phyloP scores from a whole-genome alignment of 1,140 invertebrate species.

The Cataglyphis hispanica region DNA sequence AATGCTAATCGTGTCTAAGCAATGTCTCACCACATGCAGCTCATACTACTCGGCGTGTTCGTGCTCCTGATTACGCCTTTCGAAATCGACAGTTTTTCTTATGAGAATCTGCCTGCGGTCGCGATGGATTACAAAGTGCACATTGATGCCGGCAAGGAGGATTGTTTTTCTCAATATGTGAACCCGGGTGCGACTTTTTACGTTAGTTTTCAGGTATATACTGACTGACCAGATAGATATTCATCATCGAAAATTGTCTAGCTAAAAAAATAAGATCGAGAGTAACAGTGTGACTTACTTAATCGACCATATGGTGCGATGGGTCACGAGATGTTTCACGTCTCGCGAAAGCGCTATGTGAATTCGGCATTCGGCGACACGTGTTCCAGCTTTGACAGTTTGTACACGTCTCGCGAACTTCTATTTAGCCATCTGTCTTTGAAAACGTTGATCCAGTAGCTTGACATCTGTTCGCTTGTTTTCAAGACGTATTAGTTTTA shows the following conservation, averaged over 20 bases:
- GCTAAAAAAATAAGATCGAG: not conserved
- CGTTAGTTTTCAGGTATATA: slow-evolving; percentile 94
- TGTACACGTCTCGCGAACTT: not conserved
- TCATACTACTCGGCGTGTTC: slow-evolving; percentile 46
- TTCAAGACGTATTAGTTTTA: not conserved
- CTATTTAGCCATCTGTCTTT: not conserved
- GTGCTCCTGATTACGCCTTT: slow-evolving; percentile 69
- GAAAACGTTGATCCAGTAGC: not conserved
- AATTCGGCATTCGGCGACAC: not conserved
- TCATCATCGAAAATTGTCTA: not conserved
- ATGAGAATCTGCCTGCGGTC: slow-evolving; percentile 94
- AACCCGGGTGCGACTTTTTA: slow-evolving; percentile 97
- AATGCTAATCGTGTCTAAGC: slow-evolving; percentile 37
- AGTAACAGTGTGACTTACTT: not conserved
- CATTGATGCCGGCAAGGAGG: slow-evolving; percentile 97
- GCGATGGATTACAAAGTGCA: slow-evolving; percentile 98
- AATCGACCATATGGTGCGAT: slow-evolving; percentile 33
- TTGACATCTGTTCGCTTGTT: not conserved
- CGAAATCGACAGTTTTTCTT: slow-evolving; percentile 84
- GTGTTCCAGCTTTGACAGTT: not conserved
- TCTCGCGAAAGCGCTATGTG: not conserved
- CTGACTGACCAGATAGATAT: slow-evolving; percentile 69
- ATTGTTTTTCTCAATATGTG: slow-evolving; percentile 97
- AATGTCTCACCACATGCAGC: slow-evolving; percentile 62
- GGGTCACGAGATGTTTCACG: not conserved